Evolutionary conservation across 2,888 invertebrate species (phyloP).

Genomic region (Trilocha varians): DNA sequence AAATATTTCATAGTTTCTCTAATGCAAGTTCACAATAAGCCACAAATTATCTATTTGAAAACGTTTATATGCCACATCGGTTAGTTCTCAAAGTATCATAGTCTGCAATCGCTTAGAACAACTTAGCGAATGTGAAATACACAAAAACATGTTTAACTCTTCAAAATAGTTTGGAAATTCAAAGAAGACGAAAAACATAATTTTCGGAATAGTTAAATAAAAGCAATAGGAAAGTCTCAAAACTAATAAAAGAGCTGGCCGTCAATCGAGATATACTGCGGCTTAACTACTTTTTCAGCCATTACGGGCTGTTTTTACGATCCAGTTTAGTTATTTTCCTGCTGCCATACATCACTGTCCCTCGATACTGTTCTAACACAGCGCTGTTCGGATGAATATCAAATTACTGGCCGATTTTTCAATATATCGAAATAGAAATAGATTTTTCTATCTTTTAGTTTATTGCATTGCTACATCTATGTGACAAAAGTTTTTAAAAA

Average conservation of each 20-base stretch:
- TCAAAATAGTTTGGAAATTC: no score
- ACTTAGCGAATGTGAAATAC: no score
- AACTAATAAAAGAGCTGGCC: slow-evolving; percentile 8
- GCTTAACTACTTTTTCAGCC: slow-evolving; percentile 7
- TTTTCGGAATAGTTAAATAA: no score
- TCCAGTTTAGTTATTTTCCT: slow-evolving; percentile 8
- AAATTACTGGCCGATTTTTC: background rate
- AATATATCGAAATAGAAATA: background rate
- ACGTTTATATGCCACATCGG: no score
- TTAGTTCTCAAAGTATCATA: no score
- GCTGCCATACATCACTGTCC: slow-evolving; percentile 9
- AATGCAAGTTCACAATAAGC: no score
- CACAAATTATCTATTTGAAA: no score
- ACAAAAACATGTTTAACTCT: no score
- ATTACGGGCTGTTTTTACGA: slow-evolving; percentile 8
- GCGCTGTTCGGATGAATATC: slow-evolving; percentile 5
- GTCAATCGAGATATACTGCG: slow-evolving; percentile 5
- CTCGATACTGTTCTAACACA: slow-evolving; percentile 7
- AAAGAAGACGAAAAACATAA: no score
- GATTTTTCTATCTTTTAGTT: background rate
- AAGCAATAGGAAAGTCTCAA: slow-evolving; percentile 14
- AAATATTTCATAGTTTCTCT: no score
- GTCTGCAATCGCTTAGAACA: no score
- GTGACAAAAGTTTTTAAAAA: no score
- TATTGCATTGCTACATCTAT: background rate